Percentiles rank a stretch among this genome's conserved stretches.
phyloP scores from a whole-genome alignment of 2,113 vertebrate genomes.

The Oenanthe oenanthe region DNA sequence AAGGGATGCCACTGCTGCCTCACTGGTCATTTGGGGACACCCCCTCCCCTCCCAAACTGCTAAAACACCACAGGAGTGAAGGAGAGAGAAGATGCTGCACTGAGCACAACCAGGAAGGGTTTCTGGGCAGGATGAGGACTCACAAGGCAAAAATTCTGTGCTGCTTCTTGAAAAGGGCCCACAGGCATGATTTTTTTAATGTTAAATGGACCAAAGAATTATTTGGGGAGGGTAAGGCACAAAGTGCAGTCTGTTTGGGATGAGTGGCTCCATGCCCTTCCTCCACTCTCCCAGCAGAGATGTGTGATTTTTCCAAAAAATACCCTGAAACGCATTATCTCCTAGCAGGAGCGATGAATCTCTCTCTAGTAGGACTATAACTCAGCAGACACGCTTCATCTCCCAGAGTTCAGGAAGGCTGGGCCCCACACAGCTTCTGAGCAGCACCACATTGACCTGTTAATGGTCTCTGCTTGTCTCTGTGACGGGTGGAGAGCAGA shows the following conservation, averaged over 20 bases:
- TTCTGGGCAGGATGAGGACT: background rate
- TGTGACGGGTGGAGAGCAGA: background rate
- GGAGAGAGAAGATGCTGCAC: background rate
- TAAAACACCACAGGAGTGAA: accelerated
- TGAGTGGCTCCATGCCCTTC: background rate
- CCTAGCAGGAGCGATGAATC: background rate
- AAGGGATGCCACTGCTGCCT: background rate
- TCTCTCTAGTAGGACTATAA: background rate
- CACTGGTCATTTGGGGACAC: accelerated
- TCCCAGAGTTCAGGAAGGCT: background rate
- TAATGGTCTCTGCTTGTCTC: background rate
- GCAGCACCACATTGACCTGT: background rate
- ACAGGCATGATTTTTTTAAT: background rate
- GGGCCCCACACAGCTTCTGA: background rate
- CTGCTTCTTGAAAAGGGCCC: background rate
- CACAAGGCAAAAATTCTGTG: accelerated
- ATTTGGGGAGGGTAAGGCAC: background rate
- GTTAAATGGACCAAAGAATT: background rate
- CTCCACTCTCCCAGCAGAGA: background rate
- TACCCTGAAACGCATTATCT: background rate
- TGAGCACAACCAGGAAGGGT: background rate
- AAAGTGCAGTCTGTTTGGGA: background rate
- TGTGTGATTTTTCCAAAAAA: background rate
- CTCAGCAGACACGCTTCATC: background rate
- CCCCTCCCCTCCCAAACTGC: too few relatives aligned